These are phyloP conservation scores for Drosophila sproati DNA, from an alignment of 1,140 invertebrate genomes.

Conservation along the genomic window DNA sequence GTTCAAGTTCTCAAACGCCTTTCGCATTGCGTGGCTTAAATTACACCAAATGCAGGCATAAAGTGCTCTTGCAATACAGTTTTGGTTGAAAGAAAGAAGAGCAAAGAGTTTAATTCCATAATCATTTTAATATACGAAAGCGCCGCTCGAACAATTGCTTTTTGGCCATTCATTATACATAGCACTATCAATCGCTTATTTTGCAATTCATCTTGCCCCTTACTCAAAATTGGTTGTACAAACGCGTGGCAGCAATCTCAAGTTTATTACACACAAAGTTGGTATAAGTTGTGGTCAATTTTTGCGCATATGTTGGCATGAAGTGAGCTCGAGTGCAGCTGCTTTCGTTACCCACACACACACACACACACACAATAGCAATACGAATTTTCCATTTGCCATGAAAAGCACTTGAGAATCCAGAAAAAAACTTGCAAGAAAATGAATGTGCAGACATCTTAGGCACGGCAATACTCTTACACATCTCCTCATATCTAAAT, in stretches of 20 bases:
- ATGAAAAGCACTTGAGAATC: slow-evolving; percentile 59
- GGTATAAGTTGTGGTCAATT: slow-evolving; percentile 63
- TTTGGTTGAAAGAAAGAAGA: neutral
- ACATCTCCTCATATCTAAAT: too few relatives aligned
- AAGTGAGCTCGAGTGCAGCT: slow-evolving; percentile 66
- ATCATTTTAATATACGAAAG: neutral
- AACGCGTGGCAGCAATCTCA: neutral
- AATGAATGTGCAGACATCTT: neutral
- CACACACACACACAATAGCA: slow-evolving; percentile 32
- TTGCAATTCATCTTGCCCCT: neutral
- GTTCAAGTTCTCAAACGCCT: slow-evolving; percentile 67
- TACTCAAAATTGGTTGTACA: neutral
- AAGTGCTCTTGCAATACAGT: slow-evolving; percentile 21
- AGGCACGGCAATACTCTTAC: neutral
- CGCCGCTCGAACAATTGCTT: slow-evolving; percentile 25
- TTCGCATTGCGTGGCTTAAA: slow-evolving; percentile 38
- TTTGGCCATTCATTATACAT: slow-evolving; percentile 7
- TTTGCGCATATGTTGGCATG: slow-evolving; percentile 70
- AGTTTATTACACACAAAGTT: neutral
- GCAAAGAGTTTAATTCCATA: neutral
- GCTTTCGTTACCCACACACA: slow-evolving; percentile 37
- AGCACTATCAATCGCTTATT: slow-evolving; percentile 26
- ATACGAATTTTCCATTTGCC: slow-evolving; percentile 64
- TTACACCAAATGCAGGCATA: slow-evolving; percentile 24
- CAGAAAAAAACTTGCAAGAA: slow-evolving; percentile 29